Base-by-base conservation (phyloP, 2,113 vertebrate species). In the Hyaena hyaena region DNA sequence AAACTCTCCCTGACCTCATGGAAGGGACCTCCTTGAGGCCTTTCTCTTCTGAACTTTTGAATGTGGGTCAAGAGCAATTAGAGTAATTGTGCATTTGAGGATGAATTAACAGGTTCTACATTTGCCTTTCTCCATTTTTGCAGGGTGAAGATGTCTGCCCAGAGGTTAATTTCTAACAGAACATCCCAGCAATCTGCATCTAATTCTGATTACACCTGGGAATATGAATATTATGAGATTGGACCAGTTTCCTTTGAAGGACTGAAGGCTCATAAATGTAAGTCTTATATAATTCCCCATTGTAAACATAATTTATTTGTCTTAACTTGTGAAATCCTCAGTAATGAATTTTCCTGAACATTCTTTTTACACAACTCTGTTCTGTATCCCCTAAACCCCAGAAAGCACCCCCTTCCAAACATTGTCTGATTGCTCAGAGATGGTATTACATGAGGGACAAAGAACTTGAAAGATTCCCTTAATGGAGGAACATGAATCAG, bases 211-310 rank as follows among this genome's bases (percentile, higher is more conserved):
- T 99, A 99, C 97, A 99, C 99, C 95, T 99, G 99, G 99, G 99
- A 99, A 95, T 99, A 99, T 0, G 99, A 99, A 94, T 99, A 99
- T 98, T 99, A 99, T 14, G 99, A 99, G 92, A 99, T 99, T 0
- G 99, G 99, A 96, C 99, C 99, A 0, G 99, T 99, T 98, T 99
- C 99, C 0, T 99, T 99, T 96, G 99, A 99, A 98, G 99, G 99
- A 93, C 98, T 99, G 92, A 99, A 99, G 93, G 99, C 99, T 97
- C 99, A 99, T 96, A 99, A 99, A 98, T 99, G 99, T 99, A 99
- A 99, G 99, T 98, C 91, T 74, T 86, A 43, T 19, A 26, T 23
- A 23, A 7, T 2, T 23, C 11, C 26, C 3, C 4, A 8, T 3
- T 88, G 63, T 91, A 73, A 39, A 43, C 39, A 58, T 90, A 10